A percentile compares a stretch with the other conserved stretches of the same genome.
These are phyloP conservation scores for Varanus salvator DNA, from an alignment of 2,113 vertebrate genomes.

Conservation along the genomic window DNA sequence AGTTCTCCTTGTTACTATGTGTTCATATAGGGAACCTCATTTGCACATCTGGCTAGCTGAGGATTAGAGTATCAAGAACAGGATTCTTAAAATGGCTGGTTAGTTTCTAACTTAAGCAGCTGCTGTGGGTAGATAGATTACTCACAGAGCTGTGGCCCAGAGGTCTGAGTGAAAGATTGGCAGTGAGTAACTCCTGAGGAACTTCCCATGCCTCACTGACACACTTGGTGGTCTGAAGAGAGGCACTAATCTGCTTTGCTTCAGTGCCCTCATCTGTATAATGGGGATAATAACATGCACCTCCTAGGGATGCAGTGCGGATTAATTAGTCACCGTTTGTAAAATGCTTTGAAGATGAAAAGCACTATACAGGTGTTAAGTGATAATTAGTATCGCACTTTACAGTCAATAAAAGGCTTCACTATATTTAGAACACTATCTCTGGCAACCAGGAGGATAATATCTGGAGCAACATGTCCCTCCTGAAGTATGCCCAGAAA, in stretches of 20 bases:
- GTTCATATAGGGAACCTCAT: background rate
- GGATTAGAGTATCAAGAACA: conserved; percentile 1
- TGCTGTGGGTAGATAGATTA: background rate
- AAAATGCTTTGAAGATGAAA: conserved; percentile 77
- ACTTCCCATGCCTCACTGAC: conserved; percentile 38
- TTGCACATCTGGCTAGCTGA: background rate
- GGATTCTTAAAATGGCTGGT: conserved; percentile 13
- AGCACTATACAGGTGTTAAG: conserved; percentile 71
- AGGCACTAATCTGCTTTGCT: conserved; percentile 50
- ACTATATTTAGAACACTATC: conserved; percentile 68
- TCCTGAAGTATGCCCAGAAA: conserved; percentile 42
- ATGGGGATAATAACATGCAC: conserved; percentile 62
- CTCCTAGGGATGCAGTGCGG: conserved; percentile 63
- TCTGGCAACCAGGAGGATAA: conserved; percentile 61
- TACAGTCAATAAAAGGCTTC: conserved; percentile 73
- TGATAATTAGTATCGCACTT: conserved; percentile 74
- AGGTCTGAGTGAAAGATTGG: background rate
- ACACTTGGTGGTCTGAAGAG: conserved; percentile 33
- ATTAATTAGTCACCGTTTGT: conserved; percentile 77
- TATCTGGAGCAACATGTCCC: conserved; percentile 58
- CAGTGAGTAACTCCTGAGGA: background rate
- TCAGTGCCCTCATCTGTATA: conserved; percentile 59
- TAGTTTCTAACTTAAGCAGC: conserved; percentile 19
- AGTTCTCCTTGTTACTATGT: background rate
- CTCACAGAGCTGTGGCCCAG: background rate